A percentile compares a stretch with the other conserved stretches of the same genome.
Evolutionary conservation across 2,888 invertebrate species (phyloP).

Genomic region (Eilema sororculum): DNA sequence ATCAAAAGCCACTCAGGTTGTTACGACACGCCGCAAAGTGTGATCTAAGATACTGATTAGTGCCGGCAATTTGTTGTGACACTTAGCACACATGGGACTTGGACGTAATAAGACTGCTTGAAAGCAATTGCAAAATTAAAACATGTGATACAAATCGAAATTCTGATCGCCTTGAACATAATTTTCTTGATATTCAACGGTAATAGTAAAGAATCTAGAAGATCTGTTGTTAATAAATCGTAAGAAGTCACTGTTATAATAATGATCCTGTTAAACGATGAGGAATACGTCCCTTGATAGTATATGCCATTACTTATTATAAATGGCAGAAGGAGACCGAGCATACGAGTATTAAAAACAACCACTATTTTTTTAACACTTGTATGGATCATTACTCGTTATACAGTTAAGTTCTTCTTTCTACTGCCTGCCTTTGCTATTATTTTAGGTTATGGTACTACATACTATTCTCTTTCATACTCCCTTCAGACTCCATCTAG

Average conservation of each 20-base stretch:
- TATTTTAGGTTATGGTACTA: too few relatives aligned
- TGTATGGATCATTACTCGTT: not conserved
- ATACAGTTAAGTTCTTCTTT: not conserved
- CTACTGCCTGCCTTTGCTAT: not conserved
- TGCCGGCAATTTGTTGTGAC: constrained; percentile 60
- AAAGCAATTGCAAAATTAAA: not conserved
- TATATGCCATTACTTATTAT: too few relatives aligned
- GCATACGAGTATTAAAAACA: too few relatives aligned
- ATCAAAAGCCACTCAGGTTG: constrained; percentile 46
- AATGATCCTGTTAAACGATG: too few relatives aligned
- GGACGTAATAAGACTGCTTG: not conserved
- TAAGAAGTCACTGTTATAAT: too few relatives aligned
- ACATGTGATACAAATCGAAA: not conserved
- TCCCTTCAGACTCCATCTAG: not conserved
- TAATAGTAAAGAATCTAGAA: not conserved
- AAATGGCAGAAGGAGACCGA: too few relatives aligned
- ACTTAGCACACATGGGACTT: constrained; percentile 39
- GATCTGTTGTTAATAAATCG: too few relatives aligned
- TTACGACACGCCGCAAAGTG: constrained; percentile 39
- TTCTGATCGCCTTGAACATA: not conserved
- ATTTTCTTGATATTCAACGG: not conserved
- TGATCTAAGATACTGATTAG: constrained; percentile 50
- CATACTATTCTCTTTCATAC: not conserved
- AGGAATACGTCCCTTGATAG: too few relatives aligned
- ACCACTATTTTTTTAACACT: too few relatives aligned